Evolutionary conservation across 2,113 vertebrate genomes (phyloP).

Genomic region (Perccottus glenii): DNA sequence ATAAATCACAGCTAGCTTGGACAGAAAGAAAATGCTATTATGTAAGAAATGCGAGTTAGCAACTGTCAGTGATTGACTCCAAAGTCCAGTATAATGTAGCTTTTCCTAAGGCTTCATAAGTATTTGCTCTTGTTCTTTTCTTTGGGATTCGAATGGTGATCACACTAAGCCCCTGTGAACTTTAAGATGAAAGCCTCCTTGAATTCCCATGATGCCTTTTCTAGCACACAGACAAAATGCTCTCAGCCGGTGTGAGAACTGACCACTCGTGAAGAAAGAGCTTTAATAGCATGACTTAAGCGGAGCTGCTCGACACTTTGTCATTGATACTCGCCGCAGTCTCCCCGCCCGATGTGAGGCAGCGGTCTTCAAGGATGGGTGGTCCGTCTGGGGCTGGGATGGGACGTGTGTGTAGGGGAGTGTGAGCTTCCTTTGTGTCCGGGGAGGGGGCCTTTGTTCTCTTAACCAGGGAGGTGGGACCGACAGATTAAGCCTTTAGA

Average conservation of each 20-base stretch:
- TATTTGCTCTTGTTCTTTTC: conserved; percentile 35
- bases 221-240: conserved; percentile 52
- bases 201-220: conserved; percentile 50
- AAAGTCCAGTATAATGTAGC: conserved; percentile 35
- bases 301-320: conserved; percentile 44
- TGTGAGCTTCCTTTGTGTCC: conserved; percentile 75
- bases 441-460: conserved; percentile 76
- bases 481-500: conserved; percentile 80
- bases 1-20: neutral
- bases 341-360: conserved; percentile 44
- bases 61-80: conserved; percentile 18
- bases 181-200: conserved; percentile 58
- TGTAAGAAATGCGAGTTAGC: conserved; percentile 10
- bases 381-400: conserved; percentile 72
- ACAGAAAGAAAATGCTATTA: conserved; percentile 4
- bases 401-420: conserved; percentile 73
- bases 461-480: conserved; percentile 79
- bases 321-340: conserved; percentile 49
- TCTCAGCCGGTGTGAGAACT: conserved; percentile 63
- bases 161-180: conserved; percentile 25
- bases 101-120: conserved; percentile 40
- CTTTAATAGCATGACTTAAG: conserved; percentile 56
- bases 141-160: neutral
- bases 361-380: conserved; percentile 74
- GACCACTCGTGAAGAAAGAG: conserved; percentile 51